Conservation (phyloP, 2,888 invertebrate species). For the Hypolimnas misippus region DNA sequence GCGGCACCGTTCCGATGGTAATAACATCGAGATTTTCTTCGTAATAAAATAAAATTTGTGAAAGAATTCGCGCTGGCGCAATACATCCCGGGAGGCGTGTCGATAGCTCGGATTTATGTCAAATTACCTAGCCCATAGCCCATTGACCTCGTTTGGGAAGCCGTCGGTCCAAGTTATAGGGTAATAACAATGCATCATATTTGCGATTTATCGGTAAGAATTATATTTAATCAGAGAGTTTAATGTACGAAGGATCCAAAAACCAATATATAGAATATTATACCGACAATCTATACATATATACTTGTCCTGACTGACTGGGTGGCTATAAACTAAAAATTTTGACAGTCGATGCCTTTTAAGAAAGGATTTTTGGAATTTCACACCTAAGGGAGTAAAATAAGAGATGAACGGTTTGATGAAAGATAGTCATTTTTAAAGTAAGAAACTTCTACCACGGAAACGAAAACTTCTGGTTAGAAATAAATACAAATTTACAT, state of each 20-base stretch:
- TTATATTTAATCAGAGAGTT: neutral
- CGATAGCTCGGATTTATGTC: slow-evolving; percentile 74
- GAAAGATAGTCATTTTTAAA: too few relatives aligned
- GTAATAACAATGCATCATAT: slow-evolving; percentile 9
- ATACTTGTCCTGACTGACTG: too few relatives aligned
- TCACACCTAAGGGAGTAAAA: too few relatives aligned
- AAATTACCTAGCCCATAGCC: slow-evolving; percentile 72
- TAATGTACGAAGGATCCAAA: neutral
- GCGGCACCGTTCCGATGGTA: slow-evolving; percentile 35
- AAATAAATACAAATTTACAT: too few relatives aligned
- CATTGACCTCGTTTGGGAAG: slow-evolving; percentile 64
- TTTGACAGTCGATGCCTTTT: too few relatives aligned
- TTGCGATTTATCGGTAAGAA: slow-evolving; percentile 2
- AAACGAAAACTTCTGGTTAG: too few relatives aligned
- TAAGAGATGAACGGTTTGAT: too few relatives aligned
- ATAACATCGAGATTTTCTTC: slow-evolving; percentile 43
- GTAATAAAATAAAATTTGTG: slow-evolving; percentile 60
- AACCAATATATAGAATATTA: neutral
- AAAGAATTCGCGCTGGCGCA: slow-evolving; percentile 60
- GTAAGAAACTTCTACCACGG: too few relatives aligned
- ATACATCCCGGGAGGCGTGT: slow-evolving; percentile 66
- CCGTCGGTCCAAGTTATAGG: slow-evolving; percentile 44
- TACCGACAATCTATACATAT: too few relatives aligned
- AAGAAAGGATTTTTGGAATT: too few relatives aligned
- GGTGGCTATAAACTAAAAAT: too few relatives aligned